phyloP scores from a whole-genome alignment of 2,797 vertebrate genomes.

The Tragopan temminckii region DNA sequence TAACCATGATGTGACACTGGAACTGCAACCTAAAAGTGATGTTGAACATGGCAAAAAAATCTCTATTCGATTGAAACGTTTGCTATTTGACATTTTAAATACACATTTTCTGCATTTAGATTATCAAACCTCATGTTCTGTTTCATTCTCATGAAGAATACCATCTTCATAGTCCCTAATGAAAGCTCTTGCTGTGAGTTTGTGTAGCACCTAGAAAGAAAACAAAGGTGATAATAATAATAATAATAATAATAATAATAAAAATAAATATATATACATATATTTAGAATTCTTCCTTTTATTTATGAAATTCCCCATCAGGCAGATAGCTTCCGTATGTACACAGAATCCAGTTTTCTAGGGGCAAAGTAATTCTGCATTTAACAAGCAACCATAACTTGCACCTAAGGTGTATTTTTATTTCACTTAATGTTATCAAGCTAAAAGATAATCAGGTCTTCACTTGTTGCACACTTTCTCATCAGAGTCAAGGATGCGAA shows the following conservation, averaged over 20 bases:
- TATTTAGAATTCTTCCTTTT: not conserved
- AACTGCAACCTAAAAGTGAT: not conserved
- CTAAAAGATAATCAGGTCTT: not conserved
- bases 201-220: conserved; percentile 88
- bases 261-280: not conserved
- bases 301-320: not conserved
- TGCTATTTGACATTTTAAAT: not conserved
- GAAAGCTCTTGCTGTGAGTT: conserved; percentile 88
- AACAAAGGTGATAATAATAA: not conserved
- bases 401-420: not conserved
- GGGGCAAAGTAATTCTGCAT: not conserved
- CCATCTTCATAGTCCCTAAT: conserved; percentile 92
- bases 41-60: not conserved
- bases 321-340: not conserved
- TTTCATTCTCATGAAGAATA: conserved; percentile 83
- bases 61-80: not conserved
- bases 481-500: too few species aligned
- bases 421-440: not conserved
- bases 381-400: not conserved
- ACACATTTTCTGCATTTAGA: not conserved
- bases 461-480: not conserved
- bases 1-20: not conserved
- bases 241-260: not conserved
- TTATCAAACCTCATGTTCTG: conserved; percentile 86
- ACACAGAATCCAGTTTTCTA: not conserved